Percentiles rank a stretch among this genome's conserved stretches.
These are phyloP conservation scores for Drosophila arawakana DNA, from an alignment of 1,140 invertebrate genomes.

Conservation along the genomic window DNA sequence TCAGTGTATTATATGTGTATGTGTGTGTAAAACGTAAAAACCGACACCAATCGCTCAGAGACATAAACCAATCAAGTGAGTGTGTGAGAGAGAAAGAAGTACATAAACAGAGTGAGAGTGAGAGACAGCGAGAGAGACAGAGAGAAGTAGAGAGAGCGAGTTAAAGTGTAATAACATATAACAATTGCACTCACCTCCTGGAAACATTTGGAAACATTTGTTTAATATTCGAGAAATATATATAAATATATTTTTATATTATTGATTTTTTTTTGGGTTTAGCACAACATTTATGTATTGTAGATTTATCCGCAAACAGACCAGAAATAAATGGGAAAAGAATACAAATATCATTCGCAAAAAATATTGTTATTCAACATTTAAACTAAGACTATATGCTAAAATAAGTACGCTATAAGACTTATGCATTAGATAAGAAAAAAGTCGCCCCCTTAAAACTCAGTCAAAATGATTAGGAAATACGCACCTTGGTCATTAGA, in stretches of 20 bases:
- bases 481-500: conserved; percentile 94
- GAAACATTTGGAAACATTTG: conserved; percentile 64
- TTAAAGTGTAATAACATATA: conserved; percentile 55
- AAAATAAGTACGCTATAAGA: conserved; percentile 25
- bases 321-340: conserved; percentile 68
- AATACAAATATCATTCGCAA: conserved; percentile 76
- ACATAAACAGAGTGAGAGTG: conserved; percentile 32
- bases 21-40: conserved; percentile 56
- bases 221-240: conserved; percentile 44
- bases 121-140: conserved; percentile 1
- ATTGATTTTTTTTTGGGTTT: conserved; percentile 45
- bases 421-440: conserved; percentile 33
- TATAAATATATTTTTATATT: conserved; percentile 40
- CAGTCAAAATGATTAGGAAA: conserved; percentile 23
- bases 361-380: conserved; percentile 61
- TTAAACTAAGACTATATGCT: conserved; percentile 29
- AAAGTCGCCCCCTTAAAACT: neutral
- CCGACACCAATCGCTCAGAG: conserved; percentile 57
- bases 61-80: conserved; percentile 19
- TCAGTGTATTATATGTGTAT: conserved; percentile 10
- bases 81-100: conserved; percentile 19
- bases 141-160: conserved; percentile 17
- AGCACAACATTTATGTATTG: conserved; percentile 75
- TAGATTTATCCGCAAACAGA: conserved; percentile 74
- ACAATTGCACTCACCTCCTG: conserved; percentile 78